Base-by-base conservation (phyloP, 2,113 vertebrate genomes). In the Oryzias javanicus region DNA sequence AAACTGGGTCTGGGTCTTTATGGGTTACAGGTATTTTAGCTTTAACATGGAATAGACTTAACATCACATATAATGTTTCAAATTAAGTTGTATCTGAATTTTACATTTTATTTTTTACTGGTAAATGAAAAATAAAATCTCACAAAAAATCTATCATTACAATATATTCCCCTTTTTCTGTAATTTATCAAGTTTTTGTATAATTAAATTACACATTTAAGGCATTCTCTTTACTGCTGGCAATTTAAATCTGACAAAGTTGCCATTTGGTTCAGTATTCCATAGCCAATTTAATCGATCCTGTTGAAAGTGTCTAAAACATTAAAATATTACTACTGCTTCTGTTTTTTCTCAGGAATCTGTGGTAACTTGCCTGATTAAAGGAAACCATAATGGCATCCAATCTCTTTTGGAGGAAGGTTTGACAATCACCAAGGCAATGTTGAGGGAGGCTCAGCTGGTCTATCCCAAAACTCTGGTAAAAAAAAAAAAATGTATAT, bases 381-480 rank as follows among this genome's bases (percentile, higher is more conserved):
- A 91, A 10, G 96, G 97, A 53, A 60, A 85, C 18, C 25, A 42
- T 45, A 84, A 74, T n/a, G 96, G 95, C 14, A 15, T 96, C 59
- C 57, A 73, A 13, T 88, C 84, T 49, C 91, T 98, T 1, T 42
- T 94, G 16, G 85, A 91, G 46, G 81, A 86, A 2, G 90, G 89
- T 24, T 73, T 92, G 35, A 86, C 75, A 20, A 87, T 89, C 72
- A 70, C 88, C 50, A 82, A 74, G 62, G 83, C 70, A 13, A 89
- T 94, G 71, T 83, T 90, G 49, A 84, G 79, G 52, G 87, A 92
- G 10, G 86, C 94, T 42, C 55, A 80, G 59, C 79, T 89, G 54
- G 79, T 75, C n/a, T 22, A 58, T 59, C 81, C 93, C 48, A 88
- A 76, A 49, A 86, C 87, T 65, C 83, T 93, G 86, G 96, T 98